Evolutionary conservation across 2,888 invertebrate genomes (phyloP), one percentile per base, ranked within the genome.

Genomic region (Tipula confusa): DNA sequence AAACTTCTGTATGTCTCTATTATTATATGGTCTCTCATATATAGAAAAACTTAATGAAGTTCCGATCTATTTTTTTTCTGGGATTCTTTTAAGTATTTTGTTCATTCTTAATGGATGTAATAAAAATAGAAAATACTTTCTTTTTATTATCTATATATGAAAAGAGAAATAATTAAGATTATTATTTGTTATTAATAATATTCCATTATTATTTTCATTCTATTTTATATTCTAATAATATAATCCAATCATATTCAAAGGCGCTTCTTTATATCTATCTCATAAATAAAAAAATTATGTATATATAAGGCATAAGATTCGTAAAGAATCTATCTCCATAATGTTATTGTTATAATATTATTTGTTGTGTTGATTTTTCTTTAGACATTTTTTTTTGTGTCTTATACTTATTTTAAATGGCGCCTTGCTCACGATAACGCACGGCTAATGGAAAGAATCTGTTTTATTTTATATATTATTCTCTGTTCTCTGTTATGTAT

Each of bases 371-470:
- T 64, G 64, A 24, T 24, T 7, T 24, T 64, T 64, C 24, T 64
- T 64, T 64, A 24, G 9, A 24, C 11, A 3, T 79, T 79, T 79
- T 83, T 83, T 64, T 11, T 79, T 29, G 1, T 15, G 48, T 80
- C 29, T 29, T 64, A 18, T 24, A 64, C 64, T 64, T 64, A 64
- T 64, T 64, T 64, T 64, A 64, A 64, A 33, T 85, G 85, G 85
- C 85, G 85, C 85, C 85, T 85, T 33, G 24, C 64, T 64, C 31
- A 28, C 83, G 85, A 85, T 85, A 85, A 85, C 84, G 64, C 64
- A 64, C 80, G 83, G 81, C 84, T 85, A 85, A 85, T 85, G 85
- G 85, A 85, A 85, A 85, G 85, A 84, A 84, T 85, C 85, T 85
- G 85, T 85, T 85, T 85, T 84, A 64, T n/a, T n/a, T n/a, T 43